Percentiles rank a stretch among this genome's conserved stretches.
Evolutionary conservation across 2,888 invertebrate genomes (phyloP).

Genomic region (Trichogramma dendrolimi): DNA sequence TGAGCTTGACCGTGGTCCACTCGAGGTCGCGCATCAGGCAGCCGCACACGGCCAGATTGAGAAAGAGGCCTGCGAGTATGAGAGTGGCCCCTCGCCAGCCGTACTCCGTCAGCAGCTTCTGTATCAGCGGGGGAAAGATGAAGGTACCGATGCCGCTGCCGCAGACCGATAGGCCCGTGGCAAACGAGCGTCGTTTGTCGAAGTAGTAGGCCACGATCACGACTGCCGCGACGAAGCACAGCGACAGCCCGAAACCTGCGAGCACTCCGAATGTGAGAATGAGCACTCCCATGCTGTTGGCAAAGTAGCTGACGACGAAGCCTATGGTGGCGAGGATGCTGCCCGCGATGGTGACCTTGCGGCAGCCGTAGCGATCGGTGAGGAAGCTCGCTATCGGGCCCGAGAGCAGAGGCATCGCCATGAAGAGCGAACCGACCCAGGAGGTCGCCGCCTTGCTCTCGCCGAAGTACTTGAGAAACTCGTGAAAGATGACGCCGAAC

Average conservation of each 20-base stretch:
- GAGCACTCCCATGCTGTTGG: conserved; percentile 71
- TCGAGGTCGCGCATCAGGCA: conserved; percentile 74
- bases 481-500: conserved; percentile 84
- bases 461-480: conserved; percentile 79
- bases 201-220: conserved; percentile 89
- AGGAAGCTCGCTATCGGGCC: conserved; percentile 81
- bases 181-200: conserved; percentile 76
- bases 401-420: conserved; percentile 83
- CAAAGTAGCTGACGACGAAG: conserved; percentile 72
- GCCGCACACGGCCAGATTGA: conserved; percentile 79
- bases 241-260: conserved; percentile 78
- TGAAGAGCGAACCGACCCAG: conserved; percentile 85
- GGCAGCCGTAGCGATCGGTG: conserved; percentile 75
- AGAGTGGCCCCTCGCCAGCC: conserved; percentile 80
- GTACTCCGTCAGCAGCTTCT: conserved; percentile 69
- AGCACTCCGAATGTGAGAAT: conserved; percentile 80
- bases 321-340: conserved; percentile 71
- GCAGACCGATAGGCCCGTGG: conserved; percentile 81
- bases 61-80: conserved; percentile 75
- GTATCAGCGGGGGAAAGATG: conserved; percentile 76
- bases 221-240: conserved; percentile 86
- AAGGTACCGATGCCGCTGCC: conserved; percentile 87
- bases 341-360: conserved; percentile 73
- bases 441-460: conserved; percentile 83
- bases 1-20: conserved; percentile 63